Percentiles rank a stretch among this genome's conserved stretches.
Evolutionary conservation across 2,797 vertebrate genomes (phyloP).

Genomic region (Otus scops): DNA sequence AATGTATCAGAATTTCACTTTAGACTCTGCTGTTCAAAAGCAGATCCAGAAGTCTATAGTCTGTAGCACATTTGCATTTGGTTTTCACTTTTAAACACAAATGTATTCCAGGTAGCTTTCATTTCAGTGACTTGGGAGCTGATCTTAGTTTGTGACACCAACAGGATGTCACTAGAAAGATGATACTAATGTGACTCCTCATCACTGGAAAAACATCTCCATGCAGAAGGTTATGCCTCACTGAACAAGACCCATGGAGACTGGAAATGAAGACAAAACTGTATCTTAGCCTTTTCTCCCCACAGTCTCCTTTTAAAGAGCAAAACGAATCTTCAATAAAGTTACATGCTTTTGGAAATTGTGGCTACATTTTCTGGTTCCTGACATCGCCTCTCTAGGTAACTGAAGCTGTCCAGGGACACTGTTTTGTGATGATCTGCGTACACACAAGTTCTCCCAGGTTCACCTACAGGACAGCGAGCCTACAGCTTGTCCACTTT

Average conservation of each 20-base stretch:
- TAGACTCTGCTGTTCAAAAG: background rate
- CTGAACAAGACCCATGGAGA: background rate
- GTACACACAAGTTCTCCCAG: background rate
- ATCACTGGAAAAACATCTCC: background rate
- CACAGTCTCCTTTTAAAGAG: background rate
- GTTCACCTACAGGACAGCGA: background rate
- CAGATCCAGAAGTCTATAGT: background rate
- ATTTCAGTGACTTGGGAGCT: background rate
- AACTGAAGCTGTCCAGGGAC: background rate
- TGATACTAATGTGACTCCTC: background rate
- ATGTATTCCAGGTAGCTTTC: background rate
- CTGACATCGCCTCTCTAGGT: background rate
- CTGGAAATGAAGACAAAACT: background rate
- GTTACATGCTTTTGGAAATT: background rate
- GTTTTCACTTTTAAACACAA: background rate
- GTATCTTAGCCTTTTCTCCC: background rate
- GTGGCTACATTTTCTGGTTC: background rate
- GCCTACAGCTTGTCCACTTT: background rate
- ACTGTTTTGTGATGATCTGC: no score
- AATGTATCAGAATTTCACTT: background rate
- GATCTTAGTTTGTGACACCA: background rate
- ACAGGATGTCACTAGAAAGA: background rate
- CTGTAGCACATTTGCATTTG: background rate
- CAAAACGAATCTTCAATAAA: background rate
- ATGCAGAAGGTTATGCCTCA: background rate